These are phyloP conservation scores for Chelonoidis abingdonii DNA, from an alignment of 2,113 vertebrate genomes.

Conservation along the genomic window DNA sequence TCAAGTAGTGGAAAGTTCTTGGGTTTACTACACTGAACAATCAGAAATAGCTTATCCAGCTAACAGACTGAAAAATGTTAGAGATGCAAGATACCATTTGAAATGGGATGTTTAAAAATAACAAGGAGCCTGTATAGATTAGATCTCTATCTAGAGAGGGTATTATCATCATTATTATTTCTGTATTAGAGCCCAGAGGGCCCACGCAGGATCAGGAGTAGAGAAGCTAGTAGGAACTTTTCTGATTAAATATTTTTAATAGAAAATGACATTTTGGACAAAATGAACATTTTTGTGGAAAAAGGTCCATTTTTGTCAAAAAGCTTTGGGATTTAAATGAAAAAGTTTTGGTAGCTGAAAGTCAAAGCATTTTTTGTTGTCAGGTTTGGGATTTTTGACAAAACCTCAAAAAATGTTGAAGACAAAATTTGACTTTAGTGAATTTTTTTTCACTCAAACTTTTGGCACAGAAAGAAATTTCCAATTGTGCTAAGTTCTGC, in stretches of 20 bases:
- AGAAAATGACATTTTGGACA: background rate
- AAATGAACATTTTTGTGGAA: background rate
- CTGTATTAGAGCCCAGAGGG: background rate
- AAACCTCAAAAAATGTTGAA: background rate
- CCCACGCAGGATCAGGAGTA: background rate
- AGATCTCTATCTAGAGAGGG: background rate
- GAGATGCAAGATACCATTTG: background rate
- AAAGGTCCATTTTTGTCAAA: background rate
- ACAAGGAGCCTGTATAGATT: background rate
- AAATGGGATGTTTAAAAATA: background rate
- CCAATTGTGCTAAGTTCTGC: background rate
- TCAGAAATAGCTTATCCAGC: conserved; percentile 44
- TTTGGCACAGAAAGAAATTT: background rate
- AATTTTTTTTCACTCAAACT: background rate
- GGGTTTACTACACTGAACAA: conserved; percentile 44
- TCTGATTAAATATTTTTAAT: background rate
- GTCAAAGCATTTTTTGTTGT: background rate
- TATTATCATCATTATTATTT: background rate
- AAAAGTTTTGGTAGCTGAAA: background rate
- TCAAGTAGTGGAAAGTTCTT: conserved; percentile 51
- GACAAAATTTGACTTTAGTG: background rate
- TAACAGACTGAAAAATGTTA: background rate
- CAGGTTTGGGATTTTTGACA: background rate
- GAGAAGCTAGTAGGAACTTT: background rate
- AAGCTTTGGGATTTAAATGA: background rate